Percentiles rank a stretch among this genome's conserved stretches.
Evolutionary conservation across 2,888 invertebrate species (phyloP).

Genomic region (Galeruca laticollis): DNA sequence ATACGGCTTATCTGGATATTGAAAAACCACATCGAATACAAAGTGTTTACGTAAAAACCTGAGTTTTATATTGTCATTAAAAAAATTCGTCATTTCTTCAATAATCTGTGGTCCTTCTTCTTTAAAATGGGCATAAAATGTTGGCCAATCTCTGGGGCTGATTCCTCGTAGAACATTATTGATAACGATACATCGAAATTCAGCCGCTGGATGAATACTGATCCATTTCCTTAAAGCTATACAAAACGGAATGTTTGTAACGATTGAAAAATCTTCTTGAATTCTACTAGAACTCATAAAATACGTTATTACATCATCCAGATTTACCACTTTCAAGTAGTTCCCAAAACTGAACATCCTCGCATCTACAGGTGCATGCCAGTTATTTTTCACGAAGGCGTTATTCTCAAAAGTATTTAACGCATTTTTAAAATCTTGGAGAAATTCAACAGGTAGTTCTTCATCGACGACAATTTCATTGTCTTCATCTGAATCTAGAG

Average conservation of each 20-base stretch:
- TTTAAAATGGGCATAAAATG: slow-evolving; percentile 62
- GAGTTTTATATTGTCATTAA: slow-evolving; percentile 54
- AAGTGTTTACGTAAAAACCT: slow-evolving; percentile 58
- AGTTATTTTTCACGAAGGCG: slow-evolving; percentile 64
- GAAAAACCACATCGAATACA: slow-evolving; percentile 60
- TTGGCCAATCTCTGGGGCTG: slow-evolving; percentile 64
- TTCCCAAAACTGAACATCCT: slow-evolving; percentile 63
- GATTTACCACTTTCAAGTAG: slow-evolving; percentile 57
- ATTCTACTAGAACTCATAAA: slow-evolving; percentile 60
- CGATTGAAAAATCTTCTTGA: slow-evolving; percentile 58
- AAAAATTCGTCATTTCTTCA: slow-evolving; percentile 57
- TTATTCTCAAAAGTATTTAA: slow-evolving; percentile 55
- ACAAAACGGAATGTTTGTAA: slow-evolving; percentile 57
- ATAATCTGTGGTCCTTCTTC: slow-evolving; percentile 61
- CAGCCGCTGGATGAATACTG: slow-evolving; percentile 64
- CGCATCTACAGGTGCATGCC: slow-evolving; percentile 64
- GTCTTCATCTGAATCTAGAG: slow-evolving; percentile 50
- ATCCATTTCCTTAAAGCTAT: slow-evolving; percentile 62
- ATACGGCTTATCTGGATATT: slow-evolving; percentile 57
- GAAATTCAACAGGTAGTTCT: slow-evolving; percentile 45
- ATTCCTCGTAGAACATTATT: slow-evolving; percentile 62
- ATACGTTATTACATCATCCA: slow-evolving; percentile 60
- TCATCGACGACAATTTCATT: slow-evolving; percentile 35
- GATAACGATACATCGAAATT: slow-evolving; percentile 64
- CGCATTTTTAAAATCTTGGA: slow-evolving; percentile 56